These are phyloP conservation scores for Barnardius zonarius DNA, from an alignment of 2,113 vertebrate species.

Conservation along the genomic window DNA sequence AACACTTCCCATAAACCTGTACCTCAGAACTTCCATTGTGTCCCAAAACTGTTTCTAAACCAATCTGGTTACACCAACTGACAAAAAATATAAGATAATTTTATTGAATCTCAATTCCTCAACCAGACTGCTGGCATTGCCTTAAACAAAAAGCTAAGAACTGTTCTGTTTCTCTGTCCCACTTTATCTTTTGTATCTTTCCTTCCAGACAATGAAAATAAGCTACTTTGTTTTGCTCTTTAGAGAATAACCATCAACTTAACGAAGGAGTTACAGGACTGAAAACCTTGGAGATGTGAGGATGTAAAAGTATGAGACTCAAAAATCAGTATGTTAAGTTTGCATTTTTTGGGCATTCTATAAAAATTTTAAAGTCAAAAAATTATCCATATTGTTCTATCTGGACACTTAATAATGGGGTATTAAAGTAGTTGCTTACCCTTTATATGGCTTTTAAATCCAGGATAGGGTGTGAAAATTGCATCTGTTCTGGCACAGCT, in stretches of 20 bases:
- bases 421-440: constrained; percentile 74
- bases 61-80: not conserved
- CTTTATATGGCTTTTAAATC: constrained; percentile 98
- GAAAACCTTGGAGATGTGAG: not conserved
- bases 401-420: not conserved
- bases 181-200: not conserved
- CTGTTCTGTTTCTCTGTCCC: not conserved
- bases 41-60: not conserved
- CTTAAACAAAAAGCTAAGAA: not conserved
- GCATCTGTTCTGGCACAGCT: constrained; percentile 99
- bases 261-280: not conserved
- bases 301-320: not conserved
- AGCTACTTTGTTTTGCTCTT: not conserved
- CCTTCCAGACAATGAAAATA: not conserved
- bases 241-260: not conserved
- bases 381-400: not conserved
- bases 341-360: not conserved
- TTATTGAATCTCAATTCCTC: not conserved
- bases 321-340: not conserved
- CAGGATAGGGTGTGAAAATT: constrained; percentile 94
- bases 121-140: not conserved
- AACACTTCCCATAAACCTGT: not conserved
- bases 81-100: not conserved
- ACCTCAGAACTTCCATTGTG: not conserved
- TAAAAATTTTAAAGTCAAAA: not conserved